Percentiles rank a stretch among this genome's conserved stretches.
phyloP scores from a whole-genome alignment of 2,797 vertebrate species.

The Vultur gryphus region DNA sequence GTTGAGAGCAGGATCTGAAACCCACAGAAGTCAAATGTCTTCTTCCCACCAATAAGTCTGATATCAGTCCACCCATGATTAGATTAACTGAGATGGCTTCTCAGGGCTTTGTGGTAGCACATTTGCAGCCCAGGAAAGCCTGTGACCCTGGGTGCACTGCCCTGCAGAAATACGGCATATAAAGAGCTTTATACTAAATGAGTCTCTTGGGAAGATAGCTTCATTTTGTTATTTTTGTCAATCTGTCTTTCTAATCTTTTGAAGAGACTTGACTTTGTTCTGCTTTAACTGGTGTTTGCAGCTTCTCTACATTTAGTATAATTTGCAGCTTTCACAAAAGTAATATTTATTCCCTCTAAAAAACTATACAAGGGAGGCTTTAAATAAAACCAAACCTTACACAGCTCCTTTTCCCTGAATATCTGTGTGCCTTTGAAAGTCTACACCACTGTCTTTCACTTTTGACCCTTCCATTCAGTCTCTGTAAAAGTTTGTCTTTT shows the following conservation, averaged over 20 bases:
- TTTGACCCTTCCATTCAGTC: neutral
- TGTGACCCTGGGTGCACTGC: neutral
- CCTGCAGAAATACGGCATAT: accelerated
- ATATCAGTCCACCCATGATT: neutral
- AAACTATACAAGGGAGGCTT: neutral
- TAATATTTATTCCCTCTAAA: neutral
- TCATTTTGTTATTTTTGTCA: neutral
- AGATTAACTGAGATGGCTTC: neutral
- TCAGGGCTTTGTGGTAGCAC: neutral
- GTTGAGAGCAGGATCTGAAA: neutral
- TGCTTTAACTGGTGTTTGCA: neutral
- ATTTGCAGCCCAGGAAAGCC: neutral
- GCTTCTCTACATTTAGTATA: neutral
- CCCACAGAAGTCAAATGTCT: neutral
- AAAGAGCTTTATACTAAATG: neutral
- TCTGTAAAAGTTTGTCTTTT: neutral
- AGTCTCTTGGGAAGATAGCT: neutral
- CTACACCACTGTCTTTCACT: neutral
- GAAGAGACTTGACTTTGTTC: neutral
- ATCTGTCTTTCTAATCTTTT: neutral
- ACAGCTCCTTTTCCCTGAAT: neutral
- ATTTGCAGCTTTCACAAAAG: neutral
- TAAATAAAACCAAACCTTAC: neutral
- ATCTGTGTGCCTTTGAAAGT: neutral
- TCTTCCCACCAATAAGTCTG: neutral